Percentiles rank a stretch among this genome's conserved stretches.
These are phyloP conservation scores for Pseudachorutes palmiensis DNA, from an alignment of 1,140 invertebrate genomes.

Conservation along the genomic window DNA sequence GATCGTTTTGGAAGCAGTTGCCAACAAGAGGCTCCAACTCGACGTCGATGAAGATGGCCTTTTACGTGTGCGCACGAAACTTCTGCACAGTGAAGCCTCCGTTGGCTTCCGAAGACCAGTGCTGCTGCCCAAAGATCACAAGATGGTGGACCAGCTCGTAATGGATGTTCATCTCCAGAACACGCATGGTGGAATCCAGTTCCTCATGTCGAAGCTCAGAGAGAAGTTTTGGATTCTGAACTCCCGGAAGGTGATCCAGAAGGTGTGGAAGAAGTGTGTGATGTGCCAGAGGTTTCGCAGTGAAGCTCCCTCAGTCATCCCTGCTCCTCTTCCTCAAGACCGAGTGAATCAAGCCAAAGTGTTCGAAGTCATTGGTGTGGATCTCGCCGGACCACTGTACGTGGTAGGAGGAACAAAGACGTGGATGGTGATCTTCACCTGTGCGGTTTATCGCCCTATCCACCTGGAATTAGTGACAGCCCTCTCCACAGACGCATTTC, in stretches of 20 bases:
- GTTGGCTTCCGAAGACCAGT: slow-evolving; percentile 6
- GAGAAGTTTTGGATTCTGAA: slow-evolving; percentile 13
- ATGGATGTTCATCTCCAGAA: neutral
- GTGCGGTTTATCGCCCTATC: neutral
- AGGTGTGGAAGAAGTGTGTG: neutral
- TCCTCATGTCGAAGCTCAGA: neutral
- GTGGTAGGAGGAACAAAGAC: neutral
- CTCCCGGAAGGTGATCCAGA: neutral
- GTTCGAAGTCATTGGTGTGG: slow-evolving; percentile 41
- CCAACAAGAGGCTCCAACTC: neutral
- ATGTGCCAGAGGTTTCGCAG: slow-evolving; percentile 2
- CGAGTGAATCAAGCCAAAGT: slow-evolving; percentile 37
- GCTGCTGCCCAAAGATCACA: neutral
- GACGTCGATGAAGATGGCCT: neutral
- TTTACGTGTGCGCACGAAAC: neutral
- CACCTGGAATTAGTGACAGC: neutral
- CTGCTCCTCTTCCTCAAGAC: slow-evolving; percentile 35
- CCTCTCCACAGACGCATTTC: neutral
- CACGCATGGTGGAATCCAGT: slow-evolving; percentile 1
- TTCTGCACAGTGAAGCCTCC: neutral
- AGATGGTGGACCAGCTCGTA: neutral
- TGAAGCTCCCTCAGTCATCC: slow-evolving; percentile 1
- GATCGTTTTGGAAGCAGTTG: neutral
- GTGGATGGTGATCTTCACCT: neutral
- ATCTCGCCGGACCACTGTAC: slow-evolving; percentile 30